These are phyloP conservation scores for Lacerta bilineata DNA, from an alignment of 2,797 vertebrate genomes.

Conservation along the genomic window DNA sequence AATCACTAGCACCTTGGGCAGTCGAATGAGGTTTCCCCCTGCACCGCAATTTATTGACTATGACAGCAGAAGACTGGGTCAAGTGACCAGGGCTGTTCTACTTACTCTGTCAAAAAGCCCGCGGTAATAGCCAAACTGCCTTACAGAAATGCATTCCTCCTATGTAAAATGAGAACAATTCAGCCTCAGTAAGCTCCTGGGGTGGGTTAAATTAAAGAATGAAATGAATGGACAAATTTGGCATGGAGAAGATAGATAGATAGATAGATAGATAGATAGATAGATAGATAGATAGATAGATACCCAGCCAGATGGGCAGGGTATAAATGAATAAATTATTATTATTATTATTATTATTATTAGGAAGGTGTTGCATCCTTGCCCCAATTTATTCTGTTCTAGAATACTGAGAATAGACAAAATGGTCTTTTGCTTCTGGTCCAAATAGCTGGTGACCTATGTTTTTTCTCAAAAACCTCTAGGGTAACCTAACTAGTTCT, in stretches of 20 bases:
- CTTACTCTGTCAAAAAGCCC: constrained; percentile 47
- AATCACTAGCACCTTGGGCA: constrained; percentile 65
- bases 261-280: no score
- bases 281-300: no score
- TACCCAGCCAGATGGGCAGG: no score
- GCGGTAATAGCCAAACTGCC: constrained; percentile 66
- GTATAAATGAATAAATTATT: no score
- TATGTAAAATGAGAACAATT: constrained; percentile 60
- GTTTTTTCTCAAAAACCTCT: not conserved
- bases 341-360: no score
- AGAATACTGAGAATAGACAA: not conserved
- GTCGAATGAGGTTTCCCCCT: constrained; percentile 52
- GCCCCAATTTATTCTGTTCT: not conserved
- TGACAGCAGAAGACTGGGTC: constrained; percentile 64
- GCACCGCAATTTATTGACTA: constrained; percentile 35
- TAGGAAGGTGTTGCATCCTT: not conserved
- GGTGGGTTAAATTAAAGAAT: not conserved
- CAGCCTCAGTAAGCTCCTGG: not conserved
- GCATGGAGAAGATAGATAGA: not conserved
- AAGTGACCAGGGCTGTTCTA: constrained; percentile 31
- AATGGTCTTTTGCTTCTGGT: not conserved
- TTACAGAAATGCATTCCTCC: constrained; percentile 17
- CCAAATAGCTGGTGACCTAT: not conserved
- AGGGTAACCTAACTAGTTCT: not conserved
- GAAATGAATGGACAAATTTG: not conserved